These are phyloP conservation scores for Hofmannophila pseudospretella DNA, from an alignment of 2,888 invertebrate genomes.

Conservation along the genomic window DNA sequence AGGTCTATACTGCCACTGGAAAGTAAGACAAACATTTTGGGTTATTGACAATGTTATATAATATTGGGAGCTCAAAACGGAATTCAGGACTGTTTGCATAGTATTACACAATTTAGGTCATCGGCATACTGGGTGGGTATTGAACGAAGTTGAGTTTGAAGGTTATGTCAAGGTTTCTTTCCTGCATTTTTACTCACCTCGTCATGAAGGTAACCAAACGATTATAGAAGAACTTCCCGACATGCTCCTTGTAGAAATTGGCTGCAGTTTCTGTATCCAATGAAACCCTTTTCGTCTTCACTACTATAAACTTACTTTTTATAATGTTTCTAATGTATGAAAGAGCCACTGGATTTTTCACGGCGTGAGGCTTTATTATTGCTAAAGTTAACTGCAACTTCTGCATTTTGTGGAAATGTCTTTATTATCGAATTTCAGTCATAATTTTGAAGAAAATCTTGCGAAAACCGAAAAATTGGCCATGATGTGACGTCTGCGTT, in stretches of 20 bases:
- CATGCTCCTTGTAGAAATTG: constrained; percentile 90
- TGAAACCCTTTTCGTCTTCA: constrained; percentile 81
- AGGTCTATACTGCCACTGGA: constrained; percentile 90
- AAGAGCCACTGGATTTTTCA: constrained; percentile 85
- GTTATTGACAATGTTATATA: too few species aligned
- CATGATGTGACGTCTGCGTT: too few species aligned
- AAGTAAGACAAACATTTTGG: too few species aligned
- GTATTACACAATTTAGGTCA: too few species aligned
- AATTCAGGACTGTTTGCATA: too few species aligned
- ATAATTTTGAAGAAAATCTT: constrained; percentile 12
- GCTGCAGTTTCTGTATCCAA: constrained; percentile 81
- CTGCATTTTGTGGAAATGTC: constrained; percentile 35
- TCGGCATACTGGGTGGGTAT: too few species aligned
- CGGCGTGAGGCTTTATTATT: constrained; percentile 91
- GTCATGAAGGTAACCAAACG: constrained; percentile 89
- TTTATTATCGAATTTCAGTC: constrained; percentile 18
- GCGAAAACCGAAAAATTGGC: too few species aligned
- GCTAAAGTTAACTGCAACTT: constrained; percentile 87
- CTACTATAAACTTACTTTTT: constrained; percentile 83
- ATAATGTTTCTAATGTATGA: constrained; percentile 83
- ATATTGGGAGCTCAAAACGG: too few species aligned
- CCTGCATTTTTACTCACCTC: constrained; percentile 69
- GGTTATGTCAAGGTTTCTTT: too few species aligned
- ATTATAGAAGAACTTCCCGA: constrained; percentile 89
- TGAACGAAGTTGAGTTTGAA: too few species aligned